Percentiles rank a stretch among this genome's conserved stretches.
Evolutionary conservation across 1,140 invertebrate genomes (phyloP).

Genomic region (Neoseiulus cucumeris): DNA sequence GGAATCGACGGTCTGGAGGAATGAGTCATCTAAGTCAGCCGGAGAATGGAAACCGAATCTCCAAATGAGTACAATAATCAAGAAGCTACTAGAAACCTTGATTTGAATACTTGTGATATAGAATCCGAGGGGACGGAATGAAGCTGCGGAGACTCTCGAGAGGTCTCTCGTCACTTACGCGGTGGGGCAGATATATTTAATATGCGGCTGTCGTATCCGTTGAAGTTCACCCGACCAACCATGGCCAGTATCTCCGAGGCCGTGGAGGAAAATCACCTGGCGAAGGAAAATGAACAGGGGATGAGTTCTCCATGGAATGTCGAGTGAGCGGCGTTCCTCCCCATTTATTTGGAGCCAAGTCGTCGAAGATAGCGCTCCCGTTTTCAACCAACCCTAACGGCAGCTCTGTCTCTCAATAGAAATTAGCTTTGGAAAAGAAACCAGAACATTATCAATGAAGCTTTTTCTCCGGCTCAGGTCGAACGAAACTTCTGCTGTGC

Average conservation of each 20-base stretch:
- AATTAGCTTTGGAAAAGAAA: background rate
- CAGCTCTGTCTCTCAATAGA: background rate
- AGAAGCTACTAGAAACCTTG: background rate
- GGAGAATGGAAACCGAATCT: conserved; percentile 14
- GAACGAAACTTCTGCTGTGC: background rate
- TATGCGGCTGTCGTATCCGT: conserved; percentile 50
- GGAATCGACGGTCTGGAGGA: conserved; percentile 51
- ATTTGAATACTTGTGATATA: background rate
- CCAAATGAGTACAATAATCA: conserved; percentile 9
- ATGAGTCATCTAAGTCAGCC: conserved; percentile 20
- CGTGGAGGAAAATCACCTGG: conserved; percentile 39
- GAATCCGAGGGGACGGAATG: background rate
- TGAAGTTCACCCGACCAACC: conserved; percentile 73
- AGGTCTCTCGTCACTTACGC: conserved; percentile 39
- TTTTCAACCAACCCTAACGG: too few relatives aligned
- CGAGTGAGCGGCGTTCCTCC: too few relatives aligned
- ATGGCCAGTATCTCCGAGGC: conserved; percentile 42
- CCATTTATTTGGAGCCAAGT: too few relatives aligned
- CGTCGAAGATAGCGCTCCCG: too few relatives aligned
- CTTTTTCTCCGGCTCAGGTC: too few relatives aligned
- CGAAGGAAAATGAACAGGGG: conserved; percentile 11
- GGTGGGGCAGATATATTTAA: conserved; percentile 85
- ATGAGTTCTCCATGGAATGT: too few relatives aligned
- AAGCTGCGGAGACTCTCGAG: conserved; percentile 1
- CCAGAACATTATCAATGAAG: too few relatives aligned